Base-by-base conservation (phyloP, 2,113 vertebrate species). In the Lichenostomus cassidix region DNA sequence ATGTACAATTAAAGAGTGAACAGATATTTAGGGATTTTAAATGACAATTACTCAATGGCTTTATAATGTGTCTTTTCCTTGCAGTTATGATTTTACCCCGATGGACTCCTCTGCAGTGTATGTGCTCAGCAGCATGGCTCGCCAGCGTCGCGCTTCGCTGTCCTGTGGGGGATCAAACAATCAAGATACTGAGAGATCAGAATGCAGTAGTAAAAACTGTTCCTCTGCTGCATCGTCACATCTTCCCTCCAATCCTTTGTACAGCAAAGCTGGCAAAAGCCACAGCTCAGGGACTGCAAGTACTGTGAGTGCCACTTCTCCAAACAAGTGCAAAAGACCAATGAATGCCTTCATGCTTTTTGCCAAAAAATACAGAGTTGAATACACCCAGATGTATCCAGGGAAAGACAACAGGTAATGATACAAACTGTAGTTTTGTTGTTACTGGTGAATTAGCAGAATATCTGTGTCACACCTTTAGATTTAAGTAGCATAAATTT, bases 271-370 rank as follows among this genome's bases (percentile, higher is more conserved):
- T 95, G 98, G 98, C 97, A 98, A 98, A 97, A 98, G 97, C 97
- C 98, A 99, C 94, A 98, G 98, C 98, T 99, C 99, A 99, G 99
- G 98, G 98, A 99, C 98, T 96, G 95, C 98, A 95, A 98, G 94
- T 94, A 97, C 97, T 97, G 97, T 98, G 98, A 98, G 97, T 97
- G 98, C 98, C 98, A 98, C 98, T 64, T 99, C 99, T 96, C 98
- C 98, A 96, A 99, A 98, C 94, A 99, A 99, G 98, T 99, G 99
- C 99, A 99, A 99, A 98, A 99, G 99, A 98, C 99, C 99, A 98
- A 99, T 99, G 99, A 99, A 99, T 97, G 99, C 99, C 98, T 99
- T 99, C 98, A 99, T 99, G 99, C 99, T 99, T 93, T 99, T 99
- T 93, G 99, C 99, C 98, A 99, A 99, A 99, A 99, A 99, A 94